A percentile compares a stretch with the other conserved stretches of the same genome.
Evolutionary conservation across 2,888 invertebrate species (phyloP).

Genomic region (Elgonia sp.): DNA sequence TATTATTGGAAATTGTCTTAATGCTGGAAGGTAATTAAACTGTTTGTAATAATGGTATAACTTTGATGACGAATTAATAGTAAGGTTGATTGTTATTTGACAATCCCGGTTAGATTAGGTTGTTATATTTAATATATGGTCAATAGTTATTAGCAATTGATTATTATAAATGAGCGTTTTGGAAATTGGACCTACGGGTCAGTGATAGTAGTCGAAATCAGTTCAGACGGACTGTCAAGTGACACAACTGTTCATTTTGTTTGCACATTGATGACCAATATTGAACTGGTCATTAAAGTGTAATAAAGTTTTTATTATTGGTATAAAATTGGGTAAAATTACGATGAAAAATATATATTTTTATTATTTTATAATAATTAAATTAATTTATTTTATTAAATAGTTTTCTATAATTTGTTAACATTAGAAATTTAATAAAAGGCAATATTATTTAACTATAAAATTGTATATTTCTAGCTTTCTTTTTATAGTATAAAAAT

Average conservation of each 20-base stretch:
- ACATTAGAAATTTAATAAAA: no score
- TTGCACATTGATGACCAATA: conserved; percentile 17
- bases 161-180: conserved; percentile 35
- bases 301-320: no score
- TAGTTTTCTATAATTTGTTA: no score
- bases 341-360: no score
- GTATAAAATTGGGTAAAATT: no score
- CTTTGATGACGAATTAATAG: background rate
- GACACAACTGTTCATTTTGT: conserved; percentile 19
- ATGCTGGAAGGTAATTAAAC: no score
- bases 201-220: background rate
- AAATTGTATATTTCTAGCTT: no score
- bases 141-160: conserved; percentile 13
- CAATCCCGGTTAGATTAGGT: background rate
- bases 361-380: no score
- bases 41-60: background rate
- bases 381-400: no score
- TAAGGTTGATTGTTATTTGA: background rate
- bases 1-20: no score
- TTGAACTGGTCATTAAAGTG: background rate
- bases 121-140: conserved; percentile 19
- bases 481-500: no score
- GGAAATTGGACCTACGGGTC: conserved; percentile 5
- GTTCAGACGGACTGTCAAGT: conserved; percentile 34
- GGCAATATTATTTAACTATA: no score